A percentile compares a stretch with the other conserved stretches of the same genome.
These are phyloP conservation scores for Elaphurus davidianus DNA, from an alignment of 2,113 vertebrate genomes.

Conservation along the genomic window DNA sequence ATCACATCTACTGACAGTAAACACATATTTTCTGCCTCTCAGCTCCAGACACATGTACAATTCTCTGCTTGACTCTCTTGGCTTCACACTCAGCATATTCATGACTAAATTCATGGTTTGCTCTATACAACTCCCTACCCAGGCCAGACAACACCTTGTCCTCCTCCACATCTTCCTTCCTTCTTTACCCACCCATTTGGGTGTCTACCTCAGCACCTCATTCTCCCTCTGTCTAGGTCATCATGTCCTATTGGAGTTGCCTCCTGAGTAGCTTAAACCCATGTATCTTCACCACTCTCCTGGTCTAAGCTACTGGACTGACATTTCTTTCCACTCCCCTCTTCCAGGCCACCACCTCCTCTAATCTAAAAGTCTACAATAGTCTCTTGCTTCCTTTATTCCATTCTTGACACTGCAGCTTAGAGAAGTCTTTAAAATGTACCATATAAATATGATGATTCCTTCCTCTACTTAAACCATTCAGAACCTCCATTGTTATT, in stretches of 20 bases:
- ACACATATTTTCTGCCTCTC: not conserved
- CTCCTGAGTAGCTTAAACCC: not conserved
- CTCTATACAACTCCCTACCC: not conserved
- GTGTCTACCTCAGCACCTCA: not conserved
- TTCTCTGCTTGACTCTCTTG: not conserved
- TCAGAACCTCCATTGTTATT: not conserved
- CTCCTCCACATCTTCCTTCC: not conserved
- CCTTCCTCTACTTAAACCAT: not conserved
- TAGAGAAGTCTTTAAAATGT: not conserved
- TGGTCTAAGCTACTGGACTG: not conserved
- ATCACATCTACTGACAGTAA: not conserved
- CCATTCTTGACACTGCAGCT: not conserved
- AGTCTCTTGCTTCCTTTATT: not conserved
- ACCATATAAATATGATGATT: not conserved
- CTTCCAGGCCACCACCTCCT: not conserved
- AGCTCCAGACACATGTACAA: not conserved
- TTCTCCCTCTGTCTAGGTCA: not conserved
- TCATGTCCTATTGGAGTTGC: not conserved
- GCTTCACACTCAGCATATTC: not conserved
- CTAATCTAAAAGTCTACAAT: not conserved
- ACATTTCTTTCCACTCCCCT: not conserved
- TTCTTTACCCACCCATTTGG: not conserved
- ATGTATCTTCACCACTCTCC: not conserved
- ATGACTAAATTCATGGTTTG: not conserved
- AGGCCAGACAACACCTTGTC: not conserved